A percentile compares a stretch with the other conserved stretches of the same genome.
phyloP scores from a whole-genome alignment of 2,888 invertebrate genomes.

The Megamerina dolium region DNA sequence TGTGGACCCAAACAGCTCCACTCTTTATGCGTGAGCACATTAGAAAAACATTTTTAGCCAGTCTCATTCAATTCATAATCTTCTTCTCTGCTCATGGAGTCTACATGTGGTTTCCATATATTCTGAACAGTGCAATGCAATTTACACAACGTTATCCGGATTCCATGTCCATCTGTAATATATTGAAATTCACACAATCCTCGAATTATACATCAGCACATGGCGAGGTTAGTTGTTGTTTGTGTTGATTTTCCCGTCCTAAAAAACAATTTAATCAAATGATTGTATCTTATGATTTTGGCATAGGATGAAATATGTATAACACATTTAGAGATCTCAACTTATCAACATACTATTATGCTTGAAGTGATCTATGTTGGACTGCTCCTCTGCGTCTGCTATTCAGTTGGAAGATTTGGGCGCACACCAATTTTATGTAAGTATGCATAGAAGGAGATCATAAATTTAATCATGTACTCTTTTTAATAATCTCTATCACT shows the following conservation, averaged over 20 bases:
- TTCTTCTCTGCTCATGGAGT: conserved; percentile 38
- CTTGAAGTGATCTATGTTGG: conserved; percentile 33
- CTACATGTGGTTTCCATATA: conserved; percentile 44
- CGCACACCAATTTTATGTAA: conserved; percentile 29
- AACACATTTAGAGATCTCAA: conserved; percentile 31
- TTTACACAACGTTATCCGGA: conserved; percentile 27
- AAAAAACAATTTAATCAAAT: background rate
- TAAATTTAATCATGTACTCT: no score
- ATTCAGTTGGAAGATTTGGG: conserved; percentile 27
- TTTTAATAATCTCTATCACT: no score
- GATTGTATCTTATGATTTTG: background rate
- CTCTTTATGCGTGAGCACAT: conserved; percentile 35
- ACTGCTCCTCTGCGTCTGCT: conserved; percentile 26
- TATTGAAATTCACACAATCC: conserved; percentile 23
- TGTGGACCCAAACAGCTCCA: conserved; percentile 43
- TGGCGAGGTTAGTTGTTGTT: conserved; percentile 9
- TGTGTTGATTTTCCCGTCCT: background rate
- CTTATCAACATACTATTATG: conserved; percentile 31
- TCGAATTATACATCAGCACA: conserved; percentile 15
- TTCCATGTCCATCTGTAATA: conserved; percentile 33
- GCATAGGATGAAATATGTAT: conserved; percentile 20
- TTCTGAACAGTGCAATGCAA: conserved; percentile 35
- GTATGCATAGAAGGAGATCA: no score
- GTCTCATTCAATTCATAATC: conserved; percentile 38
- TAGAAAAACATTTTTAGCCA: conserved; percentile 32